Base-by-base conservation (phyloP, 2,888 invertebrate species). In the Tipula helvola region DNA sequence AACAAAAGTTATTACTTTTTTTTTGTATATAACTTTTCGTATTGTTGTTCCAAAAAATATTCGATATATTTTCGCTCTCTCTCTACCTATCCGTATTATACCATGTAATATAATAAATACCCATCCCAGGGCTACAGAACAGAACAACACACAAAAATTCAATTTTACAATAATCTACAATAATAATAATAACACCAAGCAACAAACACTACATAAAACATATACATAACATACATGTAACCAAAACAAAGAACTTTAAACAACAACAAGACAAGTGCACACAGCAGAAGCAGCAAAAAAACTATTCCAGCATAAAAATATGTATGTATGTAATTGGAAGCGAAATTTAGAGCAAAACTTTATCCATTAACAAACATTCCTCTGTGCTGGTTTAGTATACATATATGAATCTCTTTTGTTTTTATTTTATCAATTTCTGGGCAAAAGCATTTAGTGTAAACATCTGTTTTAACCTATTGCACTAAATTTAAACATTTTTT, bases 141-240 rank as follows among this genome's bases (percentile, higher is more conserved):
- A 18, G 16, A 5, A 57, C n/a, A 57, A 16, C 52, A 16, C n/a
- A 57, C 8, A 16, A 71, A 71, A 71, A 71, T 28, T 71, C 71
- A 71, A 71, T 71, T 71, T 71, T 71, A 71, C 71, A 71, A 71
- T 71, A 71, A 71, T 71, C 71, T 71, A 71, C 71, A 71, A 71
- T 71, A 71, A 28, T 71, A 71, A 71, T 28, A 71, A 71, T 28
- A 71, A 71, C 71, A 71, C 28, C 71, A 71, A 71, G 28, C 71
- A 71, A 71, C 71, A 71, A 71, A 71, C 71, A 71, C 71, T 28
- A 71, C 71, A 71, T 71, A 71, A 71, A 71, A 28, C 28, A 71
- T 18, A 71, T 71, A 18, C 52, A 16, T 44, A 5, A 18, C 52
- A 16, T 44, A 5, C 44, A 44, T 44, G 7, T 39, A 39, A 44